A percentile compares a stretch with the other conserved stretches of the same genome.
Conservation (phyloP, 2,797 vertebrate genomes). For the Onychomys leucogaster region DNA sequence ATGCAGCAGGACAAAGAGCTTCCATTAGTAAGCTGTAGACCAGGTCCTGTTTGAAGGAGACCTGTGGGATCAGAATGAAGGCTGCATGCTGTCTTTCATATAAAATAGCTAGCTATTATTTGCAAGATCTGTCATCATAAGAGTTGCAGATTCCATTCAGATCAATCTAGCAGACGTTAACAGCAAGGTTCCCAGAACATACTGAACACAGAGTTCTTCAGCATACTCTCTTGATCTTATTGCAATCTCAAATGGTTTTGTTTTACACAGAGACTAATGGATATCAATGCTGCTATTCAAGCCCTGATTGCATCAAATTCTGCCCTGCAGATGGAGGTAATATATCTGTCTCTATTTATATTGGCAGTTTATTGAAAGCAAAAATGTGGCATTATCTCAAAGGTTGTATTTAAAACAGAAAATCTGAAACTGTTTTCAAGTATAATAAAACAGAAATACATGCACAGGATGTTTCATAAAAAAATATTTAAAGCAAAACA, state of each 20-base stretch:
- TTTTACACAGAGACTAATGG: slow-evolving; percentile 91
- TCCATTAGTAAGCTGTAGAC: background rate
- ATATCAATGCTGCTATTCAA: slow-evolving; percentile 91
- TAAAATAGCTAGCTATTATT: slow-evolving; percentile 27
- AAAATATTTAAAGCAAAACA: slow-evolving; percentile 50
- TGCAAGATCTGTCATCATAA: slow-evolving; percentile 27
- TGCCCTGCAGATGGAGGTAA: slow-evolving; percentile 89
- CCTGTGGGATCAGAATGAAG: slow-evolving; percentile 57
- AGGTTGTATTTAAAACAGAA: slow-evolving; percentile 74
- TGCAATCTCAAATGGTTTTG: slow-evolving; percentile 78
- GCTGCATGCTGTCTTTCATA: slow-evolving; percentile 61
- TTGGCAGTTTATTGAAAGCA: slow-evolving; percentile 59
- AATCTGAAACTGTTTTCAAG: slow-evolving; percentile 59
- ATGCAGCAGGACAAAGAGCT: slow-evolving; percentile 41
- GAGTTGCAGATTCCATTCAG: slow-evolving; percentile 52
- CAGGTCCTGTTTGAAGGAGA: slow-evolving; percentile 66
- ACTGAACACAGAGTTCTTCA: slow-evolving; percentile 19
- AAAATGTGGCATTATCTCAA: slow-evolving; percentile 70
- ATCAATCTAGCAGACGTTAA: slow-evolving; percentile 54
- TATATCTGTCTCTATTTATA: slow-evolving; percentile 75
- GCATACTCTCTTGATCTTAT: slow-evolving; percentile 66
- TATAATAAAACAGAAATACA: slow-evolving; percentile 64
- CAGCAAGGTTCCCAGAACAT: slow-evolving; percentile 64
- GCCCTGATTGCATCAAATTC: slow-evolving; percentile 89
- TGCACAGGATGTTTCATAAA: slow-evolving; percentile 54